Conservation (phyloP, 92 coral and sea anemone species). For the Heliopora coerulea region DNA sequence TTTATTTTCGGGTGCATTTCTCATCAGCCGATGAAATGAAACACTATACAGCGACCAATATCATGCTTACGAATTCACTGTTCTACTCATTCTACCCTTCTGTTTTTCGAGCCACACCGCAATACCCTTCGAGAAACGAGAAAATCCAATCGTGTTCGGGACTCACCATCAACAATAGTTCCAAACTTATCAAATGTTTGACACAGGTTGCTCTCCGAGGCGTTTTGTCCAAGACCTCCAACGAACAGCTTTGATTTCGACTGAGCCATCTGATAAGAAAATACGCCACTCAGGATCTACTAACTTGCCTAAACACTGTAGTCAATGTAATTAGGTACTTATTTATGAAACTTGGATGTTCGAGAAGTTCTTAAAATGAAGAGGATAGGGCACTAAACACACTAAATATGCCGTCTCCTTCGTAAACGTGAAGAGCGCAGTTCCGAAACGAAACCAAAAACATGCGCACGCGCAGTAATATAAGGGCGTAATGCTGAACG, state of each 20-base stretch:
- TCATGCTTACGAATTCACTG: too few relatives aligned
- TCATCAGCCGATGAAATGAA: too few relatives aligned
- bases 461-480: neutral
- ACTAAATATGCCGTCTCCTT: too few relatives aligned
- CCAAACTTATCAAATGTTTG: slow-evolving; percentile 35
- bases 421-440: neutral
- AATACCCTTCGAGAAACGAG: neutral
- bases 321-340: neutral
- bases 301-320: neutral
- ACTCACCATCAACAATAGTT: slow-evolving; percentile 37
- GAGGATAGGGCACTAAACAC: too few relatives aligned
- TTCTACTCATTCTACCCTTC: too few relatives aligned
- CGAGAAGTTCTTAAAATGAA: neutral
- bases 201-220: slow-evolving; percentile 16
- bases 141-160: neutral
- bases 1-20: too few relatives aligned
- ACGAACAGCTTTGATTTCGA: slow-evolving; percentile 69
- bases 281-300: neutral
- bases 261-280: slow-evolving; percentile 31
- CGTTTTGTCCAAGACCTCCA: slow-evolving; percentile 60
- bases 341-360: neutral
- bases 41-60: too few relatives aligned
- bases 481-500: too few relatives aligned
- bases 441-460: neutral
- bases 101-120: too few relatives aligned